Evolutionary conservation across 2,888 invertebrate genomes (phyloP), one percentile per base, ranked within the genome.

Genomic region (Sycophila texana): DNA sequence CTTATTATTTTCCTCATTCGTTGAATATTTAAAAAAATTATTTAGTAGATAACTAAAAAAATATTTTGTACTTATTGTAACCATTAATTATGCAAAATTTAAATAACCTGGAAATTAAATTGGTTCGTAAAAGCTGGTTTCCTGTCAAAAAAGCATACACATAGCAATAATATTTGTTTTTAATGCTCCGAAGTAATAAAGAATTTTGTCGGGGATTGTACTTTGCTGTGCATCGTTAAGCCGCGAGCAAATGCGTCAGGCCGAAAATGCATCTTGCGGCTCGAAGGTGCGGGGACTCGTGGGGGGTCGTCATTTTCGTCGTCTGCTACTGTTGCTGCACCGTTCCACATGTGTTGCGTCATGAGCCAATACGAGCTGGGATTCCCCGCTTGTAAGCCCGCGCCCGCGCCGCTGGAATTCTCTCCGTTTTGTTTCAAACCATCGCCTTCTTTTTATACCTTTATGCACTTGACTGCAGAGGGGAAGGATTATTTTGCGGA

Each of bases 281-380:
- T 51, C 67, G 57, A 18, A 79, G 78, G 78, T 79, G 73, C 65
- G 78, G 81, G 72, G 76, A 57, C 51, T 77, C 79, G 77, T 79
- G 79, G 81, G 81, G 79, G 79, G 79, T 77, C 79, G 72, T 67
- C 66, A 65, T 18, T 68, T 63, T 65, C 63, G 74, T 57, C 72
- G 66, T 51, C 77, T 66, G 55, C 67, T 5, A 16, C 39, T 22
- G 61, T 26, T 16, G 14, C 57, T 53, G 73, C 82, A 79, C 78
- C 85, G 83, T 87, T 86, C 85, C 86, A 86, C 80, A 82, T 75
- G 83, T 83, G 84, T 87, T 86, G 86, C 87, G 88, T 87, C 88
- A 87, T 83, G 83, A 57, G 57, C 66, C 30, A 55, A 60, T 60
- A 51, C 66, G 67, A 13, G 30, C 82, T 73, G 80, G 87, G 86